Percentiles rank a stretch among this genome's conserved stretches.
phyloP scores from a whole-genome alignment of 2,113 vertebrate genomes.

The Prunella fulvescens region DNA sequence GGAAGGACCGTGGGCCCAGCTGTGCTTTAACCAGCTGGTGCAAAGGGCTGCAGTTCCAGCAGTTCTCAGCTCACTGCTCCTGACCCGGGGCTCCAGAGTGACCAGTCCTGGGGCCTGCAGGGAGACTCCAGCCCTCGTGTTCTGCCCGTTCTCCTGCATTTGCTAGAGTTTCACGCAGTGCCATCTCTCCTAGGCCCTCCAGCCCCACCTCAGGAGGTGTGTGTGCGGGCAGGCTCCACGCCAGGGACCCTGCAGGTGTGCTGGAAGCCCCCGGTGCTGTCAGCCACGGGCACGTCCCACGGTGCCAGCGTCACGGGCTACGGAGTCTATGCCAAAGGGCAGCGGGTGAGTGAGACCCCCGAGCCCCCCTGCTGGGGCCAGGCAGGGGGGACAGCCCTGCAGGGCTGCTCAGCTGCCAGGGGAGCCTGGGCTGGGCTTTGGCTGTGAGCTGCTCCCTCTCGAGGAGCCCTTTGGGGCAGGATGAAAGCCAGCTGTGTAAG shows the following conservation, averaged over 20 bases:
- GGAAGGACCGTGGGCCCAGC: not conserved
- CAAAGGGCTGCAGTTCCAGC: rapidly evolving
- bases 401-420: too few species aligned
- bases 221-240: slow-evolving; percentile 79
- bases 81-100: not conserved
- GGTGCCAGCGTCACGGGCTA: slow-evolving; percentile 93
- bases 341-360: slow-evolving; percentile 79
- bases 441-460: too few species aligned
- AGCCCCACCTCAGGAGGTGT: slow-evolving; percentile 87
- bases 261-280: slow-evolving; percentile 89
- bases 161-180: too few species aligned
- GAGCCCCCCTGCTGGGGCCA: too few species aligned
- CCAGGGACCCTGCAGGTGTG: slow-evolving; percentile 84
- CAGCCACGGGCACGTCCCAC: slow-evolving; percentile 87
- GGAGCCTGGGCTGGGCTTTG: too few species aligned
- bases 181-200: slow-evolving; percentile 81
- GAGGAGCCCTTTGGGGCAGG: too few species aligned
- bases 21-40: not conserved
- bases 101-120: not conserved
- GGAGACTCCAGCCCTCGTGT: too few species aligned
- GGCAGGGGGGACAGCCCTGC: too few species aligned
- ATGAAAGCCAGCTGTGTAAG: too few species aligned
- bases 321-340: slow-evolving; percentile 89
- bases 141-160: too few species aligned
- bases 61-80: not conserved